Conservation (phyloP, 2,888 invertebrate species). For the Galerucella nymphaeae region DNA sequence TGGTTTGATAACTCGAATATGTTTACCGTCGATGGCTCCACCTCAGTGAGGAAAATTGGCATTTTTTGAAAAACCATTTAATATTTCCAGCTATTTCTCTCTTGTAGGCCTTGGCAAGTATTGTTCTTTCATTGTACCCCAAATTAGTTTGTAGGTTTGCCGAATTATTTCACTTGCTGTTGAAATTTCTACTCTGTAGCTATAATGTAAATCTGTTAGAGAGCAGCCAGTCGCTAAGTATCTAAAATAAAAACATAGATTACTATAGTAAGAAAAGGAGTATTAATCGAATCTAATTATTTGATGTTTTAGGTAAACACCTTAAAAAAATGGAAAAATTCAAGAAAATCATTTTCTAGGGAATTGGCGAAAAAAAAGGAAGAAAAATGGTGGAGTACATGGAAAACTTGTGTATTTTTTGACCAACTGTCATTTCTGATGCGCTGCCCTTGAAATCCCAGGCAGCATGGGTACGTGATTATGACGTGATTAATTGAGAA, state of each 20-base stretch:
- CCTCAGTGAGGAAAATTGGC: neutral
- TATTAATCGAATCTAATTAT: neutral
- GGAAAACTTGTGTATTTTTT: neutral
- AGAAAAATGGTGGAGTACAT: neutral
- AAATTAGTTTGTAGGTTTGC: neutral
- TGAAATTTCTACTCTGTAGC: slow-evolving; percentile 5
- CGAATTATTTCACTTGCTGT: slow-evolving; percentile 1
- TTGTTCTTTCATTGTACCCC: neutral
- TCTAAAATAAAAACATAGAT: neutral
- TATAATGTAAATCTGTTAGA: neutral
- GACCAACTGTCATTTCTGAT: neutral
- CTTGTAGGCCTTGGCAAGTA: neutral
- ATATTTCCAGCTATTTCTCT: neutral
- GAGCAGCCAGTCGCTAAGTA: neutral
- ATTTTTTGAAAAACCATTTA: neutral
- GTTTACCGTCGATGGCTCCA: neutral
- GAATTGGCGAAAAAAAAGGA: neutral
- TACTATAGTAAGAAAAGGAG: neutral
- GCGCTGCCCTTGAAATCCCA: neutral
- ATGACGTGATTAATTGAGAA: no score
- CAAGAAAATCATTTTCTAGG: neutral
- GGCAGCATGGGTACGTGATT: no score
- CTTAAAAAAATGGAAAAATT: neutral
- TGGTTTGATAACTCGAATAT: neutral
- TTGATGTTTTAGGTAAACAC: neutral